phyloP scores from a whole-genome alignment of 2,888 invertebrate genomes.

The Orthosia incerta region DNA sequence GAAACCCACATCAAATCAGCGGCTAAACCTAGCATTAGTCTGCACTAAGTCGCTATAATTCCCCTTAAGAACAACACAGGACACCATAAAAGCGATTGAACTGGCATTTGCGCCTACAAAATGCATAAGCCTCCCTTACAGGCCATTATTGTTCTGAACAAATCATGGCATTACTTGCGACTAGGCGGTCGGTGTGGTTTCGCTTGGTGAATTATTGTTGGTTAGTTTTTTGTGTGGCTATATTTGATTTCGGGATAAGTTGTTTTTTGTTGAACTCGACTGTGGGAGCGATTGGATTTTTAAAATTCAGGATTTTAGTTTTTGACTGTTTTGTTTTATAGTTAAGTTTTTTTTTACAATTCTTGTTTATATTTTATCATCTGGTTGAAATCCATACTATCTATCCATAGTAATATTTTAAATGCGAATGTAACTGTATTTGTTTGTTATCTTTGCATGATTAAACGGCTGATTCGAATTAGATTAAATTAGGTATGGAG shows the following conservation, averaged over 20 bases:
- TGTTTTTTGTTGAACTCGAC: background rate
- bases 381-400: too few relatives aligned
- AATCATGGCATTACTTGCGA: conserved; percentile 73
- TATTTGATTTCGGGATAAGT: conserved; percentile 1
- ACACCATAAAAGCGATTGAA: conserved; percentile 73
- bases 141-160: conserved; percentile 75
- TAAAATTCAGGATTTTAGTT: background rate
- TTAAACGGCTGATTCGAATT: too few relatives aligned
- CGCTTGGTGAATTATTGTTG: conserved; percentile 26
- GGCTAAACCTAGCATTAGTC: conserved; percentile 57
- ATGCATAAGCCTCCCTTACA: conserved; percentile 72
- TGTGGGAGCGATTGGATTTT: too few relatives aligned
- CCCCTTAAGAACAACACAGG: conserved; percentile 74
- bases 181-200: conserved; percentile 39
- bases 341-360: background rate
- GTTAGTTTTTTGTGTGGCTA: background rate
- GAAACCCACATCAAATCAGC: conserved; percentile 65
- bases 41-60: conserved; percentile 57
- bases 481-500: too few relatives aligned
- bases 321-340: background rate
- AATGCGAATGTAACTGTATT: too few relatives aligned
- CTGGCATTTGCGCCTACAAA: conserved; percentile 76
- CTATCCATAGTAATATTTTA: too few relatives aligned
- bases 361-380: too few relatives aligned
- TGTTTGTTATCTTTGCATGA: too few relatives aligned